Percentiles rank a stretch among this genome's conserved stretches.
phyloP scores from a whole-genome alignment of 2,797 vertebrate species.

The Pangasius krempfi region DNA sequence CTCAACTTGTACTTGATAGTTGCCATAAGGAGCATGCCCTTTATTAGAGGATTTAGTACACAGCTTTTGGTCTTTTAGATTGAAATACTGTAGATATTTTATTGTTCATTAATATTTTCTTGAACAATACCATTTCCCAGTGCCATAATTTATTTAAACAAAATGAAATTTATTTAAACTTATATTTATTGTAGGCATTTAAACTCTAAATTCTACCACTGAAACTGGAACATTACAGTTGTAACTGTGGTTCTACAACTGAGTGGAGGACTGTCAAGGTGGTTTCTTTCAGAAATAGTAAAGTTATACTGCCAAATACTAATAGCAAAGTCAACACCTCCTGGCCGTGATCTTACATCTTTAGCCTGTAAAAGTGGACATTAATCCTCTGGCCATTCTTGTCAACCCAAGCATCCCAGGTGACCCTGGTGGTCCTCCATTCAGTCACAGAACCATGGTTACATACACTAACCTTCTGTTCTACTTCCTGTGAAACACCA shows the following conservation, averaged over 20 bases:
- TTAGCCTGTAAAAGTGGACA: background rate
- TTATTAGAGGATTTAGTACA: background rate
- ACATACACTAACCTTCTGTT: background rate
- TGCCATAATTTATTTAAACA: background rate
- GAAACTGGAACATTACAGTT: background rate
- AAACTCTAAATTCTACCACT: background rate
- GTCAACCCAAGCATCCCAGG: background rate
- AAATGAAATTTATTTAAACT: background rate
- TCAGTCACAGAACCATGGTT: background rate
- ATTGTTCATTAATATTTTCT: background rate
- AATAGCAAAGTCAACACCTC: background rate
- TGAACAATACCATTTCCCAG: background rate
- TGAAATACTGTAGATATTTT: background rate
- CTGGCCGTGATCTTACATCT: background rate
- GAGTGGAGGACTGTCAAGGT: background rate
- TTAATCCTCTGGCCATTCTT: background rate
- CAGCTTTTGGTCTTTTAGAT: background rate
- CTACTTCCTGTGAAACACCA: background rate
- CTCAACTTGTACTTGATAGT: background rate
- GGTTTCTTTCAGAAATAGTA: background rate
- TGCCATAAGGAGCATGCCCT: background rate
- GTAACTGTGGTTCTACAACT: background rate
- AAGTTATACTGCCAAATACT: background rate
- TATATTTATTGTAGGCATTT: background rate
- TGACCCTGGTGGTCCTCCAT: background rate